Base-by-base conservation (phyloP, 2,113 vertebrate genomes). In the Pachyramphus minor region DNA sequence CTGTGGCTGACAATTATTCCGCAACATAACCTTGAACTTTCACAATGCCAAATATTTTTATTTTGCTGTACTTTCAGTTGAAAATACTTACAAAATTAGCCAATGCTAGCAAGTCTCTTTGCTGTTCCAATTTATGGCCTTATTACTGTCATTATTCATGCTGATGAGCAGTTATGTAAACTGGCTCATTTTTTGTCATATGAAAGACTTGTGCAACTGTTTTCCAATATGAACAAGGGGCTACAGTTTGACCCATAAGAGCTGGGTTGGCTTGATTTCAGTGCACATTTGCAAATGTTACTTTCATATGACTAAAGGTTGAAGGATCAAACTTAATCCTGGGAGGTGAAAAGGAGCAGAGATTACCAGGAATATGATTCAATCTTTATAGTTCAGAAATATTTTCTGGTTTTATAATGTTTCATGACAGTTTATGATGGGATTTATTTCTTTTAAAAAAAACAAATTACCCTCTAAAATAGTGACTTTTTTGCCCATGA, bases 91-190 rank as follows among this genome's bases (percentile, higher is more conserved):
- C 5, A 73, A 87, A 93, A 79, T 63, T 75, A 64, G 63, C 73
- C 8, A 2, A 45, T 72, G 45, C 49, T 84, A 92, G 10, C 27
- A 83, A 72, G 11, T 84, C 56, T 67, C 28, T 59, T 66, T 52
- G 31, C 30, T 71, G 37, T 80, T 94, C 87, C 37, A 82, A 18
- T 91, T 81, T 84, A 60, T 71, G 84, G 45, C 56, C 33, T 87
- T 67, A 50, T 90, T 86, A 37, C 39, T 41, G 33, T 87, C 69
- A 41, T 87, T 90, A 69, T 83, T 74, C 53, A 73, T 21, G 19
- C 41, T 90, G 75, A 89, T 86, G 67, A 93, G 74, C 50, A 80
- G 67, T 91, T 95, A 82, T 21, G 30, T 71, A 85, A 92, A 94
- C 42, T 80, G 71, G 16, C 62, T 90, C 37, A 23, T 62, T 91